These are phyloP conservation scores for Acinonyx jubatus DNA, from an alignment of 2,113 vertebrate genomes.

Conservation along the genomic window DNA sequence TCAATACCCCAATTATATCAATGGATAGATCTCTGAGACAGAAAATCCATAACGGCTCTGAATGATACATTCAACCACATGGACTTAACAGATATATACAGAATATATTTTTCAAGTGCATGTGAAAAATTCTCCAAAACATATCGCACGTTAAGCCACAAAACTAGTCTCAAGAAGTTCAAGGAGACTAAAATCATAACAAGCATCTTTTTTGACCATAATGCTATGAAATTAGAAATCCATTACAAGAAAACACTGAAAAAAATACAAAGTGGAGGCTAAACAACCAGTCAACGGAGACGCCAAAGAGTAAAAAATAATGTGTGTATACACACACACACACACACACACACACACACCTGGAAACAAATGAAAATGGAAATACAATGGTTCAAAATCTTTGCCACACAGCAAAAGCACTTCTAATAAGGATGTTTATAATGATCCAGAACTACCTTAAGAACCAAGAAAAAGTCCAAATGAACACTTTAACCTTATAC, in stretches of 20 bases:
- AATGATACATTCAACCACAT: background rate
- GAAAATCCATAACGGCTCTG: background rate
- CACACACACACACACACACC: background rate
- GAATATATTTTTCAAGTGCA: background rate
- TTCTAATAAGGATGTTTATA: background rate
- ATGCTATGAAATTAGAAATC: background rate
- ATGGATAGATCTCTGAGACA: background rate
- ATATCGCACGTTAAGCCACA: background rate
- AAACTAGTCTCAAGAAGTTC: background rate
- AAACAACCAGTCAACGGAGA: background rate
- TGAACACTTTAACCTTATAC: background rate
- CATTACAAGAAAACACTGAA: background rate
- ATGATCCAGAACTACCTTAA: background rate
- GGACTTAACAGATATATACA: background rate
- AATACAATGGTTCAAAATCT: background rate
- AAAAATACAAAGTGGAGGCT: background rate
- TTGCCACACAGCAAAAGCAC: background rate
- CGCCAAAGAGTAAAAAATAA: background rate
- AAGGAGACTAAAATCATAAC: background rate
- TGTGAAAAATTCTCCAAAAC: background rate
- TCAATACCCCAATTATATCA: background rate
- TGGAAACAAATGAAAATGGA: background rate
- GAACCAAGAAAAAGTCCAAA: background rate
- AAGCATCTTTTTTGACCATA: background rate
- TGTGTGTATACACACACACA: no score